Evolutionary conservation across 1,140 invertebrate genomes (phyloP).

Genomic region (Drosophila melanogaster): DNA sequence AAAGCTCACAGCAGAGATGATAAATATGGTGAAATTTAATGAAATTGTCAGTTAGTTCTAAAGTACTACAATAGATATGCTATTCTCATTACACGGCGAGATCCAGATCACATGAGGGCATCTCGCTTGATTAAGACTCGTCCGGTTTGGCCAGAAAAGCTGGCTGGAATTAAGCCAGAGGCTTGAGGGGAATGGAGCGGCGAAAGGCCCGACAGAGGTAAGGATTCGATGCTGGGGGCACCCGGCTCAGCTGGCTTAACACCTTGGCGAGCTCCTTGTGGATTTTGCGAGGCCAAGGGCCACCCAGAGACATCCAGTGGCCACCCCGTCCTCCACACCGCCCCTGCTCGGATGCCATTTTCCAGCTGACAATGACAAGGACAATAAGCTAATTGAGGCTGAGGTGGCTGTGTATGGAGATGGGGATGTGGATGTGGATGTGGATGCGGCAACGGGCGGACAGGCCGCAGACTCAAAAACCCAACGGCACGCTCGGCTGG

Average conservation of each 20-base stretch:
- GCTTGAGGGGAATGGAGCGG: constrained; percentile 1
- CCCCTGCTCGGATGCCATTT: constrained; percentile 22
- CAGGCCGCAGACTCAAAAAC: constrained; percentile 22
- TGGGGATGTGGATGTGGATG: constrained; percentile 13
- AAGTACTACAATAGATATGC: too few relatives aligned
- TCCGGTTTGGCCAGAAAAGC: background rate
- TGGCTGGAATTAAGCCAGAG: constrained; percentile 30
- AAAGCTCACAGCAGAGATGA: constrained; percentile 15
- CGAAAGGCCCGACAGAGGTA: background rate
- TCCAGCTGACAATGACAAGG: constrained; percentile 36
- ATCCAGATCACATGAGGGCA: background rate
- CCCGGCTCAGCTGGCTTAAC: constrained; percentile 58
- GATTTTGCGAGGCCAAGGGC: constrained; percentile 56
- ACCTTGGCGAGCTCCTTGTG: constrained; percentile 76
- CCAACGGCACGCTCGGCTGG: constrained; percentile 11
- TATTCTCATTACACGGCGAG: too few relatives aligned
- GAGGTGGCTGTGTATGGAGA: constrained; percentile 1
- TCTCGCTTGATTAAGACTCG: constrained; percentile 8
- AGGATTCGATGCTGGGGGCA: background rate
- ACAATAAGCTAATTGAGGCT: constrained; percentile 53
- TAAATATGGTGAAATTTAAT: background rate
- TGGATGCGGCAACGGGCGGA: constrained; percentile 39
- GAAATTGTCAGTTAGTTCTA: background rate
- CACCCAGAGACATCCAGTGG: constrained; percentile 25
- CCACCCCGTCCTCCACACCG: background rate